Evolutionary conservation across 2,888 invertebrate species (phyloP), one percentile per base, ranked within the genome.

Genomic region (Lagria hirta): DNA sequence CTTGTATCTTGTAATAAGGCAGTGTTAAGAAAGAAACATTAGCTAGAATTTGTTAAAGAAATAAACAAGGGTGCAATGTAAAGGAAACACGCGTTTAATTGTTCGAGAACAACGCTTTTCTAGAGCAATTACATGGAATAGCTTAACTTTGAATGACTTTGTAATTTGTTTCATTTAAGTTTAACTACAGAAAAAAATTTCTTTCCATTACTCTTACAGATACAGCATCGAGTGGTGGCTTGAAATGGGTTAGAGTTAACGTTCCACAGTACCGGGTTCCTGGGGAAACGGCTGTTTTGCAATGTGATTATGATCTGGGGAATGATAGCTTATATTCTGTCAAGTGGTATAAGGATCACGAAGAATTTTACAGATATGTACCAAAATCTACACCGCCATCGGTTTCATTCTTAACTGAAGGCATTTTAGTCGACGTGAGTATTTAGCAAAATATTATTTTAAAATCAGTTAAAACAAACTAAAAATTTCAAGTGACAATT

Each of bases 281-380:
- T 1, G 71, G 71, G 26, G 72, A 72, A 44, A 60, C 61, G 16
- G 71, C 71, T n/a, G 61, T 63, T 37, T 58, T 71, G 4, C 68
- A 69, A 37, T 72, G 72, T 55, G 70, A 72, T 52, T 72, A 69
- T 61, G 69, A 72, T 49, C 54, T 72, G 30, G 71, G 71, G 28
- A 68, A 70, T 50, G 84, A 86, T 69, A 78, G 77, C 14, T 73
- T 88, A 35, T 88, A 88, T 69, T 83, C 88, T 11, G 85, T 88
- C 61, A 88, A 88, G 74, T 88, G 88, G 88, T 88, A 88, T 74
- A 83, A 87, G 68, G 88, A 88, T 72, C 84, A 86, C 72, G 87
- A 87, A 64, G 88, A 88, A 70, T 88, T 88, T 73, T 88, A 86
- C 74, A 77, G 86, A 58, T 88, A 77, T 68, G 81, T 88, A 68